These are phyloP conservation scores for Lasiurus borealis DNA, from an alignment of 2,113 vertebrate species.

Conservation along the genomic window DNA sequence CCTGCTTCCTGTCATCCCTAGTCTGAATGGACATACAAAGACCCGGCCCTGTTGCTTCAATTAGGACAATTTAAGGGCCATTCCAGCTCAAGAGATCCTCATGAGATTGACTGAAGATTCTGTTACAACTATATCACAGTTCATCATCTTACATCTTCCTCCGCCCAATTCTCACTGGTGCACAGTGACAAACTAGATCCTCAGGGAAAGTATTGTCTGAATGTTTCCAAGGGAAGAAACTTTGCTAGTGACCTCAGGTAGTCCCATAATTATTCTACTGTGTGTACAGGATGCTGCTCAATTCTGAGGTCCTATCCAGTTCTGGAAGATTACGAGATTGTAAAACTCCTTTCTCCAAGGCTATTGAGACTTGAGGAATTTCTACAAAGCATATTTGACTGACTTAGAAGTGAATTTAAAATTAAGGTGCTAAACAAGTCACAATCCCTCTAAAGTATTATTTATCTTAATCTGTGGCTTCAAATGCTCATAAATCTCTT, in stretches of 20 bases:
- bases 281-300: neutral
- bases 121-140: neutral
- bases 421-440: constrained; percentile 16
- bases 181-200: neutral
- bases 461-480: constrained; percentile 60
- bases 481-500: constrained; percentile 41
- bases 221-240: constrained; percentile 6
- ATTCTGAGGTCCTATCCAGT: neutral
- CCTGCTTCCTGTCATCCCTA: neutral
- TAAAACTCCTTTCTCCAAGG: constrained; percentile 36
- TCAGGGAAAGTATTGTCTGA: neutral
- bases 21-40: neutral
- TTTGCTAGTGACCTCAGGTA: neutral
- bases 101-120: neutral
- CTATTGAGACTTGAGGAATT: constrained; percentile 7
- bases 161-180: neutral
- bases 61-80: neutral
- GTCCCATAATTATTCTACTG: neutral
- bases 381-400: constrained; percentile 41
- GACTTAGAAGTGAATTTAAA: constrained; percentile 39
- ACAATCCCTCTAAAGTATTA: constrained; percentile 20
- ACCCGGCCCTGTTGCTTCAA: neutral
- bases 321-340: neutral
- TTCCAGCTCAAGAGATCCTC: neutral
- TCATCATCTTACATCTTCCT: neutral